These are phyloP conservation scores for Arenaria interpres DNA, from an alignment of 2,113 vertebrate genomes.

Conservation along the genomic window DNA sequence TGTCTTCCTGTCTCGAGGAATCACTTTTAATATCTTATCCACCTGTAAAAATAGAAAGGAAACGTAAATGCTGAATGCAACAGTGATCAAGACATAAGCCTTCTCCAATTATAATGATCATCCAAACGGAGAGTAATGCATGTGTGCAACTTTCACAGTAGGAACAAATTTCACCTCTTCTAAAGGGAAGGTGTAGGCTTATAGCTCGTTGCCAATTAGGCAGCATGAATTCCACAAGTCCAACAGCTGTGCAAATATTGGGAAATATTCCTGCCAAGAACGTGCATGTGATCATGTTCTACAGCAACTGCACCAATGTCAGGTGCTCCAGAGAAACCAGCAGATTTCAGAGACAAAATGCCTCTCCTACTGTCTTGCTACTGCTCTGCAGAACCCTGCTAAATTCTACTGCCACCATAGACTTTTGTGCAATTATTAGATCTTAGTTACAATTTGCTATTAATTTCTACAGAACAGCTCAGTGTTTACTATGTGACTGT, in stretches of 20 bases:
- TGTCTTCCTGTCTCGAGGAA: constrained; percentile 93
- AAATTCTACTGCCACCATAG: neutral
- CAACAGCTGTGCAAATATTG: neutral
- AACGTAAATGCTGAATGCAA: neutral
- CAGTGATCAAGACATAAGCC: neutral
- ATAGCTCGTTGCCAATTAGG: neutral
- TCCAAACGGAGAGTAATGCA: neutral
- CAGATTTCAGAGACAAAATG: neutral
- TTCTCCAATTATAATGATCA: neutral
- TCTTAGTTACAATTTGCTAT: neutral
- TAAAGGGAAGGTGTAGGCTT: neutral
- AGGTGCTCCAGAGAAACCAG: neutral
- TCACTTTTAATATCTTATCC: constrained; percentile 96
- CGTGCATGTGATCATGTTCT: accelerated
- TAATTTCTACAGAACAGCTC: neutral
- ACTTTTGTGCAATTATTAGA: neutral
- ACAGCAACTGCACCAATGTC: neutral
- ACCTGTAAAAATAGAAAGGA: constrained; percentile 77
- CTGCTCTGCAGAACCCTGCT: neutral
- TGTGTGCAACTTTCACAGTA: neutral
- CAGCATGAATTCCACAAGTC: neutral
- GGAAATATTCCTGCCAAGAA: neutral
- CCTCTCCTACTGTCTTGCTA: neutral
- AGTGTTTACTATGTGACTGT: neutral
- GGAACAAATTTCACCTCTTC: neutral